These are phyloP conservation scores for Sakesphorus luctuosus DNA, from an alignment of 2,113 vertebrate species.

Conservation along the genomic window DNA sequence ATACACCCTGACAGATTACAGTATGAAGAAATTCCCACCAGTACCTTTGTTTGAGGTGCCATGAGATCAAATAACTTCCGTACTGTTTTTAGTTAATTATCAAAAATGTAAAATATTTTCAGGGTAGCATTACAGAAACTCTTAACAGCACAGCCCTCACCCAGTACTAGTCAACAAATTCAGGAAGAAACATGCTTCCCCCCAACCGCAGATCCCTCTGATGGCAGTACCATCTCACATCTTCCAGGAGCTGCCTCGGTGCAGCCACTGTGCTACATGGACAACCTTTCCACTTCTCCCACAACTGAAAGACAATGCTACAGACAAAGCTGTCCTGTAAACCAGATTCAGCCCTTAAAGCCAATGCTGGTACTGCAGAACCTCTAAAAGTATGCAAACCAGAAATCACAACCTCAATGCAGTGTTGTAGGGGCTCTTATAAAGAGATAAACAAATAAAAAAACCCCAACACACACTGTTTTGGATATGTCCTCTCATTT, in stretches of 20 bases:
- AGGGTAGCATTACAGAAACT: not conserved
- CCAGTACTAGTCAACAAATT: not conserved
- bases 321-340: not conserved
- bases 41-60: not conserved
- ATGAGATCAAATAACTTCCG: not conserved
- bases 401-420: not conserved
- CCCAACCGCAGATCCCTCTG: not conserved
- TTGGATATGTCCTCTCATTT: not conserved
- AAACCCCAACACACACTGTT: not conserved
- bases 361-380: not conserved
- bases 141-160: not conserved
- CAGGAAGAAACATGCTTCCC: not conserved
- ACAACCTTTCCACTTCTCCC: not conserved
- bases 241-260: not conserved
- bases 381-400: not conserved
- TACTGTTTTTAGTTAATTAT: not conserved
- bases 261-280: not conserved
- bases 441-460: not conserved
- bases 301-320: not conserved
- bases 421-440: not conserved
- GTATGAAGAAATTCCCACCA: not conserved
- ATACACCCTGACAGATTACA: not conserved
- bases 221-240: not conserved
- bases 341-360: not conserved
- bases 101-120: not conserved